Evolutionary conservation across 1,140 invertebrate species (phyloP).

Genomic region (Coenobita brevimanus): DNA sequence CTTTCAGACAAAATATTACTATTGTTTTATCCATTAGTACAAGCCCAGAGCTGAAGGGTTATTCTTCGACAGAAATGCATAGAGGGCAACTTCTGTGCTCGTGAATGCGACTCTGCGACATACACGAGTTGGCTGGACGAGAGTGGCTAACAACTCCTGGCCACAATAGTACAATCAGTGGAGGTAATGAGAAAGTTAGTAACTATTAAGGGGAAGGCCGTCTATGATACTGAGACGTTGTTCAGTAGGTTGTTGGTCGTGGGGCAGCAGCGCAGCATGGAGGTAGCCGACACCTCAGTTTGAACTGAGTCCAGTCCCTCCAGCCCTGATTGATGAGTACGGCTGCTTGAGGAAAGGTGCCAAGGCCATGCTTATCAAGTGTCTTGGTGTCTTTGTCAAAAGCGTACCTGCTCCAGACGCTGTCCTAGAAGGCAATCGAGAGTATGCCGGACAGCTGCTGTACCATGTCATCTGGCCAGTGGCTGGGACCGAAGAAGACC

Average conservation of each 20-base stretch:
- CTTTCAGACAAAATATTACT: too few species aligned
- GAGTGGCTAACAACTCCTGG: too few species aligned
- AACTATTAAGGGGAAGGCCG: not conserved
- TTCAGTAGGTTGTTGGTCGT: not conserved
- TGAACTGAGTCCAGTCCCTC: constrained; percentile 19
- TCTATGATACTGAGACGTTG: not conserved
- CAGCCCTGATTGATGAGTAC: constrained; percentile 10
- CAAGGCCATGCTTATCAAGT: constrained; percentile 12
- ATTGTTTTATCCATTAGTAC: too few species aligned
- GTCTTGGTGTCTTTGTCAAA: constrained; percentile 4
- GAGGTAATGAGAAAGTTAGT: not conserved
- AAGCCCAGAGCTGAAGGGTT: too few species aligned
- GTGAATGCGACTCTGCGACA: too few species aligned
- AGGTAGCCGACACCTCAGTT: not conserved
- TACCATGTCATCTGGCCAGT: constrained; percentile 18
- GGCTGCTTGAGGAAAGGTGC: constrained; percentile 6
- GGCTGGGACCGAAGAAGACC: not conserved
- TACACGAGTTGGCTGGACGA: too few species aligned
- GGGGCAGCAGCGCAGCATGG: not conserved
- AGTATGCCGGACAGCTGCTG: constrained; percentile 3
- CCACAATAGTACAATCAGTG: not conserved
- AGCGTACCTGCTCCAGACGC: not conserved
- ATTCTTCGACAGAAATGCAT: too few species aligned
- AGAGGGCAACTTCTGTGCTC: too few species aligned
- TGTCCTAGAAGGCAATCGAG: not conserved